Evolutionary conservation across 2,888 invertebrate genomes (phyloP).

Genomic region (Stegophylla sp.): DNA sequence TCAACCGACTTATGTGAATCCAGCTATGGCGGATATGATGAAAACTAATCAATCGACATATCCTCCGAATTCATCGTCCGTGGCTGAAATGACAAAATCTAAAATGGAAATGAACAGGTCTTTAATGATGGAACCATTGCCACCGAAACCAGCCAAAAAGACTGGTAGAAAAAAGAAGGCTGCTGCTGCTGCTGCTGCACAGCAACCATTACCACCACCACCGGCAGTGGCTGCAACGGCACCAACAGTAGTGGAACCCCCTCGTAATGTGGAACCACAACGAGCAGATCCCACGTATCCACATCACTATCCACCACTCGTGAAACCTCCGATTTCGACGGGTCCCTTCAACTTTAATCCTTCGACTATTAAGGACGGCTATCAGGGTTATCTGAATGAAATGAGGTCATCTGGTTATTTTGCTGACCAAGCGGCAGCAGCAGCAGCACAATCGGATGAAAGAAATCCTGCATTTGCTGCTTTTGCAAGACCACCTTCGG

Average conservation of each 20-base stretch:
- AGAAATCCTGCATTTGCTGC: conserved; percentile 63
- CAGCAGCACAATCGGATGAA: conserved; percentile 63
- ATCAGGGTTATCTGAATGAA: conserved; percentile 70
- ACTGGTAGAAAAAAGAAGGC: conserved; percentile 55
- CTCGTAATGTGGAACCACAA: conserved; percentile 29
- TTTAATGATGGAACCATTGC: conserved; percentile 33
- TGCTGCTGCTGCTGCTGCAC: conserved; percentile 38
- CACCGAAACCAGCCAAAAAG: conserved; percentile 44
- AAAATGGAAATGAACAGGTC: conserved; percentile 50
- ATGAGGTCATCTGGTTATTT: conserved; percentile 66
- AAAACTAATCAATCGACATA: conserved; percentile 45
- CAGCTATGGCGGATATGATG: conserved; percentile 47
- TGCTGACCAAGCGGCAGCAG: conserved; percentile 66
- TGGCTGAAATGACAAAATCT: conserved; percentile 38
- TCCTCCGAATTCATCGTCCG: conserved; percentile 28
- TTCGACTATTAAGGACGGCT: conserved; percentile 71
- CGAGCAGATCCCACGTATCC: conserved; percentile 33
- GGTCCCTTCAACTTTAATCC: conserved; percentile 86
- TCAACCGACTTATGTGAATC: conserved; percentile 21
- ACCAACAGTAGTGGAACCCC: conserved; percentile 51
- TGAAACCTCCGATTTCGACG: conserved; percentile 74
- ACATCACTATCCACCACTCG: conserved; percentile 67
- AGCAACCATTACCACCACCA: conserved; percentile 47
- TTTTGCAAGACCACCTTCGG: conserved; percentile 68
- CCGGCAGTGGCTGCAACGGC: conserved; percentile 59